Evolutionary conservation across 2,113 vertebrate genomes (phyloP).

Genomic region (Macrotus californicus): DNA sequence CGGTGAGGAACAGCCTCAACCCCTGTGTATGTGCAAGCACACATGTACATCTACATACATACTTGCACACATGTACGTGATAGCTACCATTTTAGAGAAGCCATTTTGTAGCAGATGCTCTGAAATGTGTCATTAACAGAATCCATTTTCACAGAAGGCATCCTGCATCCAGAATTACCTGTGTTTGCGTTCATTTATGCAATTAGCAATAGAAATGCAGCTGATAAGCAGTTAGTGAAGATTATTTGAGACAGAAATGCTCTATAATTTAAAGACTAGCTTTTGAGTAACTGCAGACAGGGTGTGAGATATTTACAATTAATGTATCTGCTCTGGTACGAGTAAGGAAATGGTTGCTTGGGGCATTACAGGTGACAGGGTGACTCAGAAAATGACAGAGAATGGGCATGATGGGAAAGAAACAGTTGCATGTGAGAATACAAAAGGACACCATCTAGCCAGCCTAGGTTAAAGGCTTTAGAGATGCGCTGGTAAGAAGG

Average conservation of each 20-base stretch:
- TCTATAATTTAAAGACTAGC: not conserved
- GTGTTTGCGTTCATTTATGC: not conserved
- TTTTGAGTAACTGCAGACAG: not conserved
- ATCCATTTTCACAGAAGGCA: not conserved
- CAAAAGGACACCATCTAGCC: not conserved
- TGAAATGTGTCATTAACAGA: not conserved
- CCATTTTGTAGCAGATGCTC: not conserved
- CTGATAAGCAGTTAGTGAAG: not conserved
- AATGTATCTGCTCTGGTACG: not conserved
- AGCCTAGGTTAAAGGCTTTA: not conserved
- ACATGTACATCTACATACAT: not conserved
- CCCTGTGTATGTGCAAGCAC: not conserved
- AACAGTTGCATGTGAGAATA: not conserved
- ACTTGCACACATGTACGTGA: not conserved
- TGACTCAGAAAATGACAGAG: not conserved
- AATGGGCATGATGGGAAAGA: not conserved
- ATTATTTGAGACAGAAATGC: not conserved
- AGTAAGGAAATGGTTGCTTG: not conserved
- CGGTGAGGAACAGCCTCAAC: not conserved
- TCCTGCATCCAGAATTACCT: not conserved
- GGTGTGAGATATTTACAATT: not conserved
- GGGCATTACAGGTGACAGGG: not conserved
- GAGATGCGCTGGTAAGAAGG: not conserved
- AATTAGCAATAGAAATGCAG: not conserved
- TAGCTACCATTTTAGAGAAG: not conserved